Evolutionary conservation across 2,888 invertebrate genomes (phyloP).

Genomic region (Allolobophora icterica): DNA sequence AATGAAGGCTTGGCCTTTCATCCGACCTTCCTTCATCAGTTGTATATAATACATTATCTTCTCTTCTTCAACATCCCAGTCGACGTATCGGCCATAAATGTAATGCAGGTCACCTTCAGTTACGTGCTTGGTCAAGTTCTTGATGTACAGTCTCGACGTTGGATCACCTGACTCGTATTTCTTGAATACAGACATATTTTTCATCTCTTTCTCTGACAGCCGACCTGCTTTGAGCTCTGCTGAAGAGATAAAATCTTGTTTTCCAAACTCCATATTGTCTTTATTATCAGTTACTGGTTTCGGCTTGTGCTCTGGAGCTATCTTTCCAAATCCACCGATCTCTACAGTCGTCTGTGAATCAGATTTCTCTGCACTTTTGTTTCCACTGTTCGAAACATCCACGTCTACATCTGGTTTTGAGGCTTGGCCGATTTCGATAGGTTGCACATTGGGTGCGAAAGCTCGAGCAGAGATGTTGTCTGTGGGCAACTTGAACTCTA

Average conservation of each 20-base stretch:
- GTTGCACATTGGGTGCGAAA: not conserved
- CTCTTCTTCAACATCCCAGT: constrained; percentile 66
- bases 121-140: constrained; percentile 84
- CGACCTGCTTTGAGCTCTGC: constrained; percentile 75
- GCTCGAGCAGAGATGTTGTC: not conserved
- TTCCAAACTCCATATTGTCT: constrained; percentile 53
- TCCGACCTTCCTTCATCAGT: constrained; percentile 90
- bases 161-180: constrained; percentile 84
- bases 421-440: not conserved
- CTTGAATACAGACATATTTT: constrained; percentile 77
- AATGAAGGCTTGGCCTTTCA: constrained; percentile 95
- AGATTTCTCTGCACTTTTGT: not conserved
- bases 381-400: not conserved
- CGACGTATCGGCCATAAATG: constrained; percentile 77
- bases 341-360: not conserved
- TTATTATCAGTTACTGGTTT: constrained; percentile 48
- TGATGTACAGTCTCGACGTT: constrained; percentile 85
- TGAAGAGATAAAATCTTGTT: constrained; percentile 69
- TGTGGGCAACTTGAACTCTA: constrained; percentile 52
- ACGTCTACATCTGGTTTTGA: not conserved
- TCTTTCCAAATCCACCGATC: constrained; percentile 59
- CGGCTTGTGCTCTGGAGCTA: constrained; percentile 52
- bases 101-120: constrained; percentile 74
- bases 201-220: constrained; percentile 72
- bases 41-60: constrained; percentile 73